Conservation (phyloP, 1,140 invertebrate genomes). For the Babylonia areolata region DNA sequence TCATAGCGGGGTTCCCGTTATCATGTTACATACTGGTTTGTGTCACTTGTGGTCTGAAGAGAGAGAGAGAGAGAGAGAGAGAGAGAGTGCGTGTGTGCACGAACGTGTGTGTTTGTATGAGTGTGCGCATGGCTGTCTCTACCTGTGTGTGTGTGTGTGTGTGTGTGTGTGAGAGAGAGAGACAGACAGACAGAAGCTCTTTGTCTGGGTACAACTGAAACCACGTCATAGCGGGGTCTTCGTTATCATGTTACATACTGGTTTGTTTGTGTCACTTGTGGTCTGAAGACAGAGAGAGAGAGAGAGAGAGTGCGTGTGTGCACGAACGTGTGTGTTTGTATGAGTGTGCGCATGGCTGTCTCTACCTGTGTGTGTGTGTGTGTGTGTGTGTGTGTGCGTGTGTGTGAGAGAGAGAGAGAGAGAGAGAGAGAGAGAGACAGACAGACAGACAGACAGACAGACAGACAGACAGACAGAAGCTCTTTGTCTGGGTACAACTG, state of each 20-base stretch:
- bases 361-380: not conserved
- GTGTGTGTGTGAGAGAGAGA: conserved; percentile 1
- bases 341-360: too few species aligned
- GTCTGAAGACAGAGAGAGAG: not conserved
- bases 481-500: conserved; percentile 76
- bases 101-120: too few species aligned
- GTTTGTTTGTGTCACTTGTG: too few species aligned
- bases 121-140: too few species aligned
- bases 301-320: not conserved
- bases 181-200: conserved; percentile 73
- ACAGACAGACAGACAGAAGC: conserved; percentile 70
- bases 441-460: not conserved
- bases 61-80: not conserved
- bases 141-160: too few species aligned
- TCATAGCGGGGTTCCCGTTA: too few species aligned
- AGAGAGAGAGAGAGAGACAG: conserved; percentile 5
- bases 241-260: too few species aligned
- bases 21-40: too few species aligned
- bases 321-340: too few species aligned
- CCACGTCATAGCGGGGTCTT: too few species aligned
- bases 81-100: too few species aligned
- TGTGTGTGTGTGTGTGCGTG: not conserved
- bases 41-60: not conserved
- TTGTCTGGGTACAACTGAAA: conserved; percentile 75
- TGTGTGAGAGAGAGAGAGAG: not conserved